Base-by-base conservation (phyloP, 1,140 invertebrate genomes). In the Antheraea mylitta region DNA sequence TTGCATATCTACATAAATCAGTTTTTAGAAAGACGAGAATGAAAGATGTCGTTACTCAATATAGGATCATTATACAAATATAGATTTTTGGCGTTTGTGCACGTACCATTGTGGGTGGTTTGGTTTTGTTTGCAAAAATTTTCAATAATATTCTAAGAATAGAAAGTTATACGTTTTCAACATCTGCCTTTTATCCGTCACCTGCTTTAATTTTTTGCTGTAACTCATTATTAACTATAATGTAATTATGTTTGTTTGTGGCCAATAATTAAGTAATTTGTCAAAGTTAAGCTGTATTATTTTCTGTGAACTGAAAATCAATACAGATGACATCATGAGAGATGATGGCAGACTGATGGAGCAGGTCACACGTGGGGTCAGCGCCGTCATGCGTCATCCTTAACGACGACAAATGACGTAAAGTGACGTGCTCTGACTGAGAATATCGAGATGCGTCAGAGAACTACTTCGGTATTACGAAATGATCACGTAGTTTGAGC, bases 351-450 rank as follows among this genome's bases (percentile, higher is more conserved):
- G 87, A 92, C 77, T 87, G 87, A 92, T 90, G 85, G 80, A 75
- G 81, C 77, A 77, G 84, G 90, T 88, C 82, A 81, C 53, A 70
- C 67, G 68, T 76, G 79, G 82, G 88, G 90, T 92, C 90, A 88
- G 79, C 80, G 73, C 66, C 81, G 85, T 75, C 88, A 84, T 92
- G 84, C 85, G 86, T 92, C 90, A 92, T 92, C 86, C 80, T 83
- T 92, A 92, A 92, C 84, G 90, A 92, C 90, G 90, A 92, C 90
- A 90, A 90, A 92, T 90, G 87, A 90, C 85, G 86, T 83, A 79
- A 84, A 81, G 81, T 83, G 85, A 85, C 87, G 86, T 79, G 75
- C 67, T 66, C 63, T 64, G 63, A 66, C 64, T 66, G 48, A 19
- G 38, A 30, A 66, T 19, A 66, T 48, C 45, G 18, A 22, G 38